Conservation (phyloP, 2,797 vertebrate genomes). For the Vultur gryphus region DNA sequence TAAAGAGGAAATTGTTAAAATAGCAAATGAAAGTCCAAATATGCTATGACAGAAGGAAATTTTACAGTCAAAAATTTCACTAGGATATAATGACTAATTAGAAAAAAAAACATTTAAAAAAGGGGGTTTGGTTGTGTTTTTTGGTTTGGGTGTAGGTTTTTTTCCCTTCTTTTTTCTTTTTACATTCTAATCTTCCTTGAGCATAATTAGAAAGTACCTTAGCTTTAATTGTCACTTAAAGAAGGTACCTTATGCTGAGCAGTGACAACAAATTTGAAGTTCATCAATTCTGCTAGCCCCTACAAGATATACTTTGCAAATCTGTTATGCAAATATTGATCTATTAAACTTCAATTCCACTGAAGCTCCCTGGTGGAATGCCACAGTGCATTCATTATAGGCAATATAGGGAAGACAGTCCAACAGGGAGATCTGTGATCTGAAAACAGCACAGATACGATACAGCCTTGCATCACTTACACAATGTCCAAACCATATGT, state of each 20-base stretch:
- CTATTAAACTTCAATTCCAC: background rate
- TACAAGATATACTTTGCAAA: background rate
- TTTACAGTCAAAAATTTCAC: background rate
- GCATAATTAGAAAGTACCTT: background rate
- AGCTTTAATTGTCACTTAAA: background rate
- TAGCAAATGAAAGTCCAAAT: background rate
- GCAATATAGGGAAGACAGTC: accelerated
- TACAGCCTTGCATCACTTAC: background rate
- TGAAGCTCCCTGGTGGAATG: background rate
- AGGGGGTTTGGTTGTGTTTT: accelerated
- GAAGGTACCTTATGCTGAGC: background rate
- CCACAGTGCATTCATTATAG: background rate
- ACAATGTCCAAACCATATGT: background rate
- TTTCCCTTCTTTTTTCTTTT: background rate
- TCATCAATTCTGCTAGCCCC: background rate
- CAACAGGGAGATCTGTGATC: background rate
- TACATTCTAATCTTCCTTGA: background rate
- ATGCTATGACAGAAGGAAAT: background rate
- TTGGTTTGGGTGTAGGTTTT: accelerated
- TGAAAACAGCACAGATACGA: background rate
- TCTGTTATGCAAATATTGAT: background rate
- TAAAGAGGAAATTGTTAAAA: background rate
- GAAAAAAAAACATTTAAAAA: background rate
- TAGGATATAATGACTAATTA: background rate
- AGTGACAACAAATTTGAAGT: background rate